Evolutionary conservation across 2,888 invertebrate species (phyloP).

Genomic region (Archips crataeganus): DNA sequence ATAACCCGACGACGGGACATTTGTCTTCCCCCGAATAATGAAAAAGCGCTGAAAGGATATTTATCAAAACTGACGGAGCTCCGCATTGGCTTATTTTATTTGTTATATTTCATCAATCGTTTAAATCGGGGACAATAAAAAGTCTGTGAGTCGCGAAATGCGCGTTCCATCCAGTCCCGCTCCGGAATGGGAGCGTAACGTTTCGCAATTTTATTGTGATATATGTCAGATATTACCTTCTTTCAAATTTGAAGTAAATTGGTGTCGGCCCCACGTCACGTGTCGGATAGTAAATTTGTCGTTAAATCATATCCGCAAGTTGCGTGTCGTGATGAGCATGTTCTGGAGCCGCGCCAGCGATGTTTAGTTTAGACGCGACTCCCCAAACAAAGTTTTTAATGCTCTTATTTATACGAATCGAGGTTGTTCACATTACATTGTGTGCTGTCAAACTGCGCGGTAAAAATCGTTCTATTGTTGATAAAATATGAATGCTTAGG

Average conservation of each 20-base stretch:
- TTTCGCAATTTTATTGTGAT: constrained; percentile 49
- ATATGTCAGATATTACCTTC: constrained; percentile 52
- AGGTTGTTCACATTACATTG: constrained; percentile 60
- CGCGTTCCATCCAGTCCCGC: constrained; percentile 39
- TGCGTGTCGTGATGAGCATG: constrained; percentile 69
- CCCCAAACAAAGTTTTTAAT: constrained; percentile 62
- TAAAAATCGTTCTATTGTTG: constrained; percentile 48
- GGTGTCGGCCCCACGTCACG: constrained; percentile 46
- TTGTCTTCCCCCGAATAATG: constrained; percentile 76
- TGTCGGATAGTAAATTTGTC: constrained; percentile 68
- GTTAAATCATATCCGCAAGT: constrained; percentile 71
- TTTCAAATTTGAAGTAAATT: constrained; percentile 54
- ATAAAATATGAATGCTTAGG: constrained; percentile 45
- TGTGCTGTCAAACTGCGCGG: constrained; percentile 52
- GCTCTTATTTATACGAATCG: constrained; percentile 59
- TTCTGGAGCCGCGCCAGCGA: constrained; percentile 69
- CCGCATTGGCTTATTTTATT: constrained; percentile 62
- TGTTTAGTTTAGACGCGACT: constrained; percentile 57
- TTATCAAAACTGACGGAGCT: constrained; percentile 70
- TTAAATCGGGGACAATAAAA: constrained; percentile 52
- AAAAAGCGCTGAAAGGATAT: constrained; percentile 74
- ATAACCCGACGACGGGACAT: constrained; percentile 67
- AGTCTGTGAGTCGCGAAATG: constrained; percentile 47
- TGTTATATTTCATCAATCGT: constrained; percentile 59
- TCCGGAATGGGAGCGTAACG: constrained; percentile 47